phyloP scores from a whole-genome alignment of 2,113 vertebrate genomes.

The Hydropotes inermis region DNA sequence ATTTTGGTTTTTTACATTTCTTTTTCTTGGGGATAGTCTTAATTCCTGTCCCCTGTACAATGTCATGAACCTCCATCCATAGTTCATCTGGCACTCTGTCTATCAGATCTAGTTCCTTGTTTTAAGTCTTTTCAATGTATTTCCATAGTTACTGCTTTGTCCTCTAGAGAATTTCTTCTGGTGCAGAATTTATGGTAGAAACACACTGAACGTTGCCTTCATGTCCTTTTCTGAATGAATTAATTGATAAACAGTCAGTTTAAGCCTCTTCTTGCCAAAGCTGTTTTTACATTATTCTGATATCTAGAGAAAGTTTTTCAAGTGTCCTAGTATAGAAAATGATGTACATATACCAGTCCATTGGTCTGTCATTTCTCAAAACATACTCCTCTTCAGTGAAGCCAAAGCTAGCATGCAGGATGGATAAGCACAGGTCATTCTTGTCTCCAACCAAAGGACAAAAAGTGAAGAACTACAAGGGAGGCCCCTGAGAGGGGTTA shows the following conservation, averaged over 20 bases:
- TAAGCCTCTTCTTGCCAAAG: not conserved
- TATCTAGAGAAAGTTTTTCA: not conserved
- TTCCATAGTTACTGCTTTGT: not conserved
- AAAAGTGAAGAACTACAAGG: not conserved
- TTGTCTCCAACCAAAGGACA: not conserved
- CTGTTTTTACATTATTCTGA: not conserved
- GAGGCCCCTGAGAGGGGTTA: fast-evolving
- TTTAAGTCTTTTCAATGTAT: too few species aligned
- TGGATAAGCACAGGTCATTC: not conserved
- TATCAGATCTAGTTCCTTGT: too few species aligned
- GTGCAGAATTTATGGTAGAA: not conserved
- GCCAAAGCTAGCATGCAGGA: not conserved
- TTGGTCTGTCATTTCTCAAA: not conserved
- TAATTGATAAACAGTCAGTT: not conserved
- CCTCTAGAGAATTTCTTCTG: not conserved
- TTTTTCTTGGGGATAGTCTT: too few species aligned
- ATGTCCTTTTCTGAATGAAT: not conserved
- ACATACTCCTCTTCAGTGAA: not conserved
- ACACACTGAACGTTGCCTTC: not conserved
- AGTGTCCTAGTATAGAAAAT: not conserved
- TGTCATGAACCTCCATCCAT: too few species aligned
- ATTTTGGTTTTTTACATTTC: too few species aligned
- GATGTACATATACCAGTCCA: not conserved
- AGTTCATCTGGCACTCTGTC: too few species aligned
- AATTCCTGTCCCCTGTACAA: too few species aligned